Evolutionary conservation across 2,888 invertebrate genomes (phyloP).

Genomic region (Lacanobia oleracea): DNA sequence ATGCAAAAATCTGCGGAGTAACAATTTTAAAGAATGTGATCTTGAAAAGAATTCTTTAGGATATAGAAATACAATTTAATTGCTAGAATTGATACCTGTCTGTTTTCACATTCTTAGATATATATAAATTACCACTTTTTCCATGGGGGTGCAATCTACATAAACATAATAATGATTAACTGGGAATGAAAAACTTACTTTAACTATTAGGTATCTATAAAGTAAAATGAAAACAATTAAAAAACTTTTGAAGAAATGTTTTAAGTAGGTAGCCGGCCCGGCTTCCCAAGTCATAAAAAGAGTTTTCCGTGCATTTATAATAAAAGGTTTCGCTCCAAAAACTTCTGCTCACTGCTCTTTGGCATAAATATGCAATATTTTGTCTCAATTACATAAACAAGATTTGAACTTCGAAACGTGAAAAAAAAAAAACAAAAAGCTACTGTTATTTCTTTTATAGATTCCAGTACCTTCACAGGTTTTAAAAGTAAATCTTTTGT

Average conservation of each 20-base stretch:
- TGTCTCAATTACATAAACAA: slow-evolving; percentile 36
- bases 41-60: neutral
- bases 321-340: slow-evolving; percentile 32
- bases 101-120: too few species aligned
- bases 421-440: neutral
- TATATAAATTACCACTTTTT: neutral
- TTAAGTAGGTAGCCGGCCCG: neutral
- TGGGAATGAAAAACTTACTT: neutral
- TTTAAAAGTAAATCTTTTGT: slow-evolving; percentile 56
- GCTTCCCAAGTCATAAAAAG: neutral
- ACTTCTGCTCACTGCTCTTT: neutral
- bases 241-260: too few species aligned
- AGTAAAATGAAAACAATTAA: neutral
- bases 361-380: slow-evolving; percentile 24
- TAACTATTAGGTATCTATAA: neutral
- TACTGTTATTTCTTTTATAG: slow-evolving; percentile 27
- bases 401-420: slow-evolving; percentile 43
- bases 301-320: slow-evolving; percentile 2
- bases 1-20: neutral
- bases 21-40: neutral
- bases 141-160: neutral
- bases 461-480: slow-evolving; percentile 22
- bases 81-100: neutral
- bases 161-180: neutral
- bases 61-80: neutral